phyloP scores from a whole-genome alignment of 2,113 vertebrate genomes.

The Illadopsis cleaveri region DNA sequence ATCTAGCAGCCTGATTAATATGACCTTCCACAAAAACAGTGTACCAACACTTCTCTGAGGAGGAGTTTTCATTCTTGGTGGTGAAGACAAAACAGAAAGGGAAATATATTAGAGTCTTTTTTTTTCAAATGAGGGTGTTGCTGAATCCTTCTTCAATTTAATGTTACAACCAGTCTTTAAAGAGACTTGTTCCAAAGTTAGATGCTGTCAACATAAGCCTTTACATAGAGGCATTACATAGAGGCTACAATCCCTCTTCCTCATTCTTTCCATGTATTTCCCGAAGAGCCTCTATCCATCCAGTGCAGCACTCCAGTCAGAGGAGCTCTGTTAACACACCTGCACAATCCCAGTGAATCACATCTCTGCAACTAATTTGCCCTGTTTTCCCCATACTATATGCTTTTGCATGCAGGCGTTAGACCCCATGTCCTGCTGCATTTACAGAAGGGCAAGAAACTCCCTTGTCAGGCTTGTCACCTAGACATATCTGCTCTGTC shows the following conservation, averaged over 20 bases:
- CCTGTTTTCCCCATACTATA: not conserved
- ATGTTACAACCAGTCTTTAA: not conserved
- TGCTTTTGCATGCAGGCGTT: not conserved
- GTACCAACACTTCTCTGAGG: not conserved
- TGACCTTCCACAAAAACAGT: not conserved
- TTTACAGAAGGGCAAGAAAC: not conserved
- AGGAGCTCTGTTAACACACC: not conserved
- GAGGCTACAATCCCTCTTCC: not conserved
- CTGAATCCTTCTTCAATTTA: not conserved
- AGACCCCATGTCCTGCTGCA: not conserved
- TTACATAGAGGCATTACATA: not conserved
- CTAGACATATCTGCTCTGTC: not conserved
- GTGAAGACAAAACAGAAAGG: not conserved
- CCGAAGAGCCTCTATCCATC: not conserved
- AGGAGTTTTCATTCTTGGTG: not conserved
- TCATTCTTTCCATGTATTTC: not conserved
- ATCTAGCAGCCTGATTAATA: not conserved
- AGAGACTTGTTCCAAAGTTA: not conserved
- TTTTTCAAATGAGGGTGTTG: not conserved
- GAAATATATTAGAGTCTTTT: not conserved
- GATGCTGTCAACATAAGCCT: not conserved
- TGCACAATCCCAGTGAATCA: not conserved
- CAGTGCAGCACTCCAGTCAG: not conserved
- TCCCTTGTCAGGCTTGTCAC: not conserved
- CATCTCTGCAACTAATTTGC: not conserved